Percentiles rank a stretch among this genome's conserved stretches.
Conservation (phyloP, 1,140 invertebrate species). For the Oncopodura yosiiana region DNA sequence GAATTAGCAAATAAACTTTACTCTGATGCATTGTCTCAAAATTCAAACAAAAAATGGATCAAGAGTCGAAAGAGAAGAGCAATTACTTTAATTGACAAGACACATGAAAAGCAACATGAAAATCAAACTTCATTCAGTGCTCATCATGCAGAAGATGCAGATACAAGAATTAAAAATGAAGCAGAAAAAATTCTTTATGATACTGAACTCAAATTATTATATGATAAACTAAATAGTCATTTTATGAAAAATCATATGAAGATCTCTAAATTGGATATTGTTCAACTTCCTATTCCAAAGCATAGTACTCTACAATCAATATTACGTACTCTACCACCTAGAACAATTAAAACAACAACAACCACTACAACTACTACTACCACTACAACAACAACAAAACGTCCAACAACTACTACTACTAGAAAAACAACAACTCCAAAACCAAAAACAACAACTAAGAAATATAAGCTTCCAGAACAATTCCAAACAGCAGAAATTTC, state of each 20-base stretch:
- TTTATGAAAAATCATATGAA: slow-evolving; percentile 10
- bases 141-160: no score
- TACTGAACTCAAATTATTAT: slow-evolving; percentile 10
- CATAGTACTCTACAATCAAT: no score
- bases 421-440: not conserved
- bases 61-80: no score
- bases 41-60: no score
- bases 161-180: not conserved
- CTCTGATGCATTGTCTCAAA: no score
- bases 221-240: slow-evolving; percentile 9
- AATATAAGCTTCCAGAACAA: not conserved
- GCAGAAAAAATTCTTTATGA: not conserved
- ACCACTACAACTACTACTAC: slow-evolving; percentile 9
- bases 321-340: no score
- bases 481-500: not conserved
- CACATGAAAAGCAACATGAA: no score
- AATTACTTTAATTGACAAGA: no score
- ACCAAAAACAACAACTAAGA: not conserved
- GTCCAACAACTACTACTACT: not conserved
- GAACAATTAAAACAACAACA: no score
- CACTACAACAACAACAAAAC: not conserved
- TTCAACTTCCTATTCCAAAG: not conserved
- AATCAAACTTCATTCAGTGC: no score
- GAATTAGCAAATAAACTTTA: no score
- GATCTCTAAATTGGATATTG: slow-evolving; percentile 6